These are phyloP conservation scores for Melipona quadrifasciata DNA, from an alignment of 1,140 invertebrate genomes.

Conservation along the genomic window DNA sequence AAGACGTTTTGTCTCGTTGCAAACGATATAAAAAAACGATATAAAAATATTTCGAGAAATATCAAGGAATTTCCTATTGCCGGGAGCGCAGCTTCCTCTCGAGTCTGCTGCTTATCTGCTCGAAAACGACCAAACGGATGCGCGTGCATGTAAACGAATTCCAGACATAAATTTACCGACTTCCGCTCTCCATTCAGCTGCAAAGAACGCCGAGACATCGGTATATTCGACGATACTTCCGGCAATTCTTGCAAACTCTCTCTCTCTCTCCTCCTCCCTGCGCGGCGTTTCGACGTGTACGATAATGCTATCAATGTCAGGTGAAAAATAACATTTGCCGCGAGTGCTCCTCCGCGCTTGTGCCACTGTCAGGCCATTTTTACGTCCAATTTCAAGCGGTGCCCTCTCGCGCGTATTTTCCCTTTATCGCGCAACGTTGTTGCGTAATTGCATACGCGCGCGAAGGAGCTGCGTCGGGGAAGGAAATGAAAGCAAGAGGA, in stretches of 20 bases:
- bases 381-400: background rate
- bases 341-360: background rate
- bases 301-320: constrained; percentile 52
- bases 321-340: constrained; percentile 43
- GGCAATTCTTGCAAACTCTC: constrained; percentile 48
- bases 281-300: background rate
- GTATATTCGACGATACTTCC: constrained; percentile 58
- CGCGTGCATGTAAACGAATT: constrained; percentile 62
- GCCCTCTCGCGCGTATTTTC: background rate
- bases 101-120: background rate
- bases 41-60: background rate
- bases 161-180: constrained; percentile 61
- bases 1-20: background rate
- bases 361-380: background rate
- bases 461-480: background rate
- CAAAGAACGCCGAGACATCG: constrained; percentile 39
- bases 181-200: constrained; percentile 59
- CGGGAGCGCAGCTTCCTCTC: background rate
- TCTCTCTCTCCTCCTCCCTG: background rate
- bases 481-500: background rate
- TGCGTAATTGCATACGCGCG: background rate
- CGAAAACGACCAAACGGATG: constrained; percentile 24
- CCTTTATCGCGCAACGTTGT: background rate
- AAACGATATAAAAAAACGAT: too few relatives aligned
- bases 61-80: background rate